phyloP scores from a whole-genome alignment of 2,888 invertebrate genomes.

The Dichetophora obliterata region DNA sequence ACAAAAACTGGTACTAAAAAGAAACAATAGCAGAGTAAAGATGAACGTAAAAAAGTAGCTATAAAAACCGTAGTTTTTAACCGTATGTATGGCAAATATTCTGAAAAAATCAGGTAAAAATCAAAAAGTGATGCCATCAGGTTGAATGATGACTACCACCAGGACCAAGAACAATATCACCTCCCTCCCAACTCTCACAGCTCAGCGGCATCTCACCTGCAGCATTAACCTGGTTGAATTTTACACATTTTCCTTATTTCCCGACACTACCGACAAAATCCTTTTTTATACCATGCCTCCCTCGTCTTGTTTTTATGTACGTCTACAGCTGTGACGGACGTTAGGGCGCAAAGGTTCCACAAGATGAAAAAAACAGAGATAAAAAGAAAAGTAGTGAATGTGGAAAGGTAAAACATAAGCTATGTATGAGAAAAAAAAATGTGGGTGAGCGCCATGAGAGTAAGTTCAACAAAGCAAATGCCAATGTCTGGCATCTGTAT shows the following conservation, averaged over 20 bases:
- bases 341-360: background rate
- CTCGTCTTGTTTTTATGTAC: background rate
- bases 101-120: constrained; percentile 1
- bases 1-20: background rate
- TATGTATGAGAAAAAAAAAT: background rate
- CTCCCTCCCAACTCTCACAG: background rate
- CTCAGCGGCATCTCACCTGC: background rate
- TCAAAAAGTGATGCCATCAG: constrained; percentile 12
- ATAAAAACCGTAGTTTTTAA: background rate
- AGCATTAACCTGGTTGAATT: constrained; percentile 10
- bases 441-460: background rate
- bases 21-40: background rate
- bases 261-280: background rate
- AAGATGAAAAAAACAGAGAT: background rate
- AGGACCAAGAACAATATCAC: background rate
- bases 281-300: background rate
- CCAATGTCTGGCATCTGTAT: constrained; percentile 1
- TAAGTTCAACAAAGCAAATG: constrained; percentile 15
- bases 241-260: background rate
- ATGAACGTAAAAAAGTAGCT: background rate
- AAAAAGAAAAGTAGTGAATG: background rate
- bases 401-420: background rate
- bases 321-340: background rate
- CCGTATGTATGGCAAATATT: background rate
- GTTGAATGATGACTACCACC: background rate